Evolutionary conservation across 2,797 vertebrate species (phyloP), one percentile per base, ranked within the genome.

Genomic region (Scleropages formosus): DNA sequence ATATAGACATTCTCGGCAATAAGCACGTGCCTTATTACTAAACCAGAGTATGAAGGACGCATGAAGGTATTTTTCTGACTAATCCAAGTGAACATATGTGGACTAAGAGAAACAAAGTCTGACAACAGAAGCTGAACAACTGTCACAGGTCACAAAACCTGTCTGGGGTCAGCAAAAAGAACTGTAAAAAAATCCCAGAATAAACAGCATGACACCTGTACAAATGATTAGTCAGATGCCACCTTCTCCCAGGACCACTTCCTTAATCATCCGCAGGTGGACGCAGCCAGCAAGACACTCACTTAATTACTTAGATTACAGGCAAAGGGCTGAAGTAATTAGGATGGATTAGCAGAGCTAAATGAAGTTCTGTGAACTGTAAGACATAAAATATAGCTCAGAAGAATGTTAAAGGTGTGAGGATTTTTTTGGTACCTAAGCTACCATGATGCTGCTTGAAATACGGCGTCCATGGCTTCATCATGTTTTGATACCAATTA

Each of bases 251-350:
- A 27, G 24, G 53, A 72, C 26, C 18, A 60, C n/a, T 31, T 61
- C n/a, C 58, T n/a, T 46, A 68, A 68, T 70, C 24, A 62, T 51
- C 15, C 53, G 51, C 58, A 70, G 66, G 58, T 69, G 22, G 20
- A 60, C 20, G 56, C 74, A 75, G 39, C 44, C 66, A 27, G 51
- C 44, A 10, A 47, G 59, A 70, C 59, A 51, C 66, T 61, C 60
- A 49, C 56, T 27, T 61, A 62, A 75, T 75, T 69, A 68, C 20
- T 60, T 27, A 58, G 24, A 61, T 69, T 68, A 61, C 31, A 61
- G 20, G 53, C 8, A 67, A 66, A 18, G 16, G 18, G 26, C 31
- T 60, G n/a, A 58, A 18, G 59, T 49, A 73, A 62, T 66, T 67
- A 67, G 18, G 18, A 67, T 56, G 51, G 63, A 67, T 75, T 58